phyloP scores from a whole-genome alignment of 1,140 invertebrate species.

The Drosophila prosaltans region DNA sequence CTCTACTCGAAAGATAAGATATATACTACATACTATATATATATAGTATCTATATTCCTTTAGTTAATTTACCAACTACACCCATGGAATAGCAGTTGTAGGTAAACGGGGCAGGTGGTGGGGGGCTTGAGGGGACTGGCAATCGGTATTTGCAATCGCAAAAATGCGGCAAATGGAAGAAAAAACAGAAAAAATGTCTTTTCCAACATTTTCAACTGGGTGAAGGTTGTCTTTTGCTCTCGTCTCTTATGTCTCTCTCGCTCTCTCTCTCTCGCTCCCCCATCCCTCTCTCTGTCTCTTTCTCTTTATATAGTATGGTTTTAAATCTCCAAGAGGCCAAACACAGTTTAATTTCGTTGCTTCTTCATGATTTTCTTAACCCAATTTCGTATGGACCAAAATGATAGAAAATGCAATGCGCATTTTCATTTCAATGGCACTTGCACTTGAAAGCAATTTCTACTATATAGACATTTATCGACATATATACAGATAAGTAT shows the following conservation, averaged over 20 bases:
- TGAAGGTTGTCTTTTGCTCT: slow-evolving; percentile 44
- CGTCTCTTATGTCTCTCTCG: background rate
- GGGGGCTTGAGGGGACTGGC: background rate
- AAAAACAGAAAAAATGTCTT: slow-evolving; percentile 2
- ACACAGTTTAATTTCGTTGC: background rate
- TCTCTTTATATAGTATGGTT: background rate
- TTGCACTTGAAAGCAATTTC: background rate
- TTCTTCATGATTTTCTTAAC: background rate
- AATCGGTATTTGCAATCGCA: slow-evolving; percentile 11
- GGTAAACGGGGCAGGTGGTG: background rate
- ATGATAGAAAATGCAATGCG: background rate
- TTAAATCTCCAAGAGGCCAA: background rate
- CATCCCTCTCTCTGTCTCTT: background rate
- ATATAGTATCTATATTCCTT: background rate
- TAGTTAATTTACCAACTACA: background rate
- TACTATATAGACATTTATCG: background rate
- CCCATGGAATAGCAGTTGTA: background rate
- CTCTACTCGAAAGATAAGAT: too few relatives aligned
- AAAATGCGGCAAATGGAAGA: slow-evolving; percentile 7
- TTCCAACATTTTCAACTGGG: slow-evolving; percentile 49
- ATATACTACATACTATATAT: too few relatives aligned
- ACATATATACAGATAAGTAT: background rate
- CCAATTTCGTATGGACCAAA: slow-evolving; percentile 1
- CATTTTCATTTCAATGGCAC: background rate
- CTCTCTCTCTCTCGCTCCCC: background rate